These are phyloP conservation scores for Alcis repandata DNA, from an alignment of 2,888 invertebrate species.

Conservation along the genomic window DNA sequence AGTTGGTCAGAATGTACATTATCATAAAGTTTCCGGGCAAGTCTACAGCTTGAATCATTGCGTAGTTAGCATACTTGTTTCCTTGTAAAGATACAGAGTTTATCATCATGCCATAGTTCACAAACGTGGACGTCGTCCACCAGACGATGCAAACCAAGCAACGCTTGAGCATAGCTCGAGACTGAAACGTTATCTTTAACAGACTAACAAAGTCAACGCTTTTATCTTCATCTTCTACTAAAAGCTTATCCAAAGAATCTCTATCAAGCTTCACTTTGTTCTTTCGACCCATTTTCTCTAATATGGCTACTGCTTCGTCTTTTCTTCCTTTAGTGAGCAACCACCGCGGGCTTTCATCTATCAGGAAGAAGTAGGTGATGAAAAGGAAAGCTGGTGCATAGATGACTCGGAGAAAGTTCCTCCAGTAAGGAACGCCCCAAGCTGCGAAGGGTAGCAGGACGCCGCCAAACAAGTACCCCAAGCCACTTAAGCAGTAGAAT, in stretches of 20 bases:
- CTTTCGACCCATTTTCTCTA: constrained; percentile 86
- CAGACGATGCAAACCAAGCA: constrained; percentile 74
- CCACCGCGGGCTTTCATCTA: constrained; percentile 94
- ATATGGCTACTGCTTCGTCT: constrained; percentile 87
- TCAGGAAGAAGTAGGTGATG: constrained; percentile 88
- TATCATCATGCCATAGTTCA: constrained; percentile 92
- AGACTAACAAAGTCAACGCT: constrained; percentile 56
- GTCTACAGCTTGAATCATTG: constrained; percentile 84
- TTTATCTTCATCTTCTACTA: constrained; percentile 55
- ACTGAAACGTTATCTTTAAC: constrained; percentile 68
- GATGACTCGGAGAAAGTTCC: constrained; percentile 87
- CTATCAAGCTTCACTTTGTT: constrained; percentile 69
- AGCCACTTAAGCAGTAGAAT: constrained; percentile 59
- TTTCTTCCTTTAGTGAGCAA: constrained; percentile 89
- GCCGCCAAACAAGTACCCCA: constrained; percentile 66
- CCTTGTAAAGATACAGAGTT: constrained; percentile 91
- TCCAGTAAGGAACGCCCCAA: constrained; percentile 88
- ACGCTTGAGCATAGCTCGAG: constrained; percentile 64
- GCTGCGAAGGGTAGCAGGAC: constrained; percentile 60
- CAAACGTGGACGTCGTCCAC: constrained; percentile 90
- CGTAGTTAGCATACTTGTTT: constrained; percentile 92
- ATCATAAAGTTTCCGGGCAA: constrained; percentile 86
- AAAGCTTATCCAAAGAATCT: constrained; percentile 56
- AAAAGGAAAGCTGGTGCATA: constrained; percentile 90
- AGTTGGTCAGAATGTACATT: constrained; percentile 83